These are phyloP conservation scores for Oceanodroma tethys DNA, from an alignment of 2,113 vertebrate genomes.

Conservation along the genomic window DNA sequence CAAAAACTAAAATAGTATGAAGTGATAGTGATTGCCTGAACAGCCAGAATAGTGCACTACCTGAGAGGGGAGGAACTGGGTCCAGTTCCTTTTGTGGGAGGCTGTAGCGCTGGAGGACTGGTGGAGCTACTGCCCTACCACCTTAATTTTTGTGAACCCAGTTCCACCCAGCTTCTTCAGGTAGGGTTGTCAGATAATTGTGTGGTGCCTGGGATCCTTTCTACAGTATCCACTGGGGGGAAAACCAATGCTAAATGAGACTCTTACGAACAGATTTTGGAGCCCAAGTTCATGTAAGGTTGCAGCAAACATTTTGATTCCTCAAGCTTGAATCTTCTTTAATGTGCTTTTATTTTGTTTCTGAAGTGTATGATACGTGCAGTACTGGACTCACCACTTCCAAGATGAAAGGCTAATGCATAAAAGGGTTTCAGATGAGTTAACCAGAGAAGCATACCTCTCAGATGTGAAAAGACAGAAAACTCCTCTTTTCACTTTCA, in stretches of 20 bases:
- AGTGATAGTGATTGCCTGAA: not conserved
- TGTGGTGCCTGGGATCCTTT: not conserved
- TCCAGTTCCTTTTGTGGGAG: not conserved
- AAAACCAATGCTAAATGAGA: not conserved
- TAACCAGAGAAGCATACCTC: not conserved
- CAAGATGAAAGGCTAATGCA: conserved; percentile 1
- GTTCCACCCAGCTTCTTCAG: not conserved
- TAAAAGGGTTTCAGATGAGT: not conserved
- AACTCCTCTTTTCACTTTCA: not conserved
- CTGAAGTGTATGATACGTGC: not conserved
- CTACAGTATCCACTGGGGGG: not conserved
- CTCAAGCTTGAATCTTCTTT: not conserved
- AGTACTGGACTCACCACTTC: not conserved
- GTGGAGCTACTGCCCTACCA: not conserved
- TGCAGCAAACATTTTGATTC: not conserved
- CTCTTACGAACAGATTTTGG: not conserved
- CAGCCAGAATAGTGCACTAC: not conserved
- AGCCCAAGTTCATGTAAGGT: not conserved
- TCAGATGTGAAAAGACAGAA: not conserved
- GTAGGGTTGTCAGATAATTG: not conserved
- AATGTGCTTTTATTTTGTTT: conserved; percentile 12
- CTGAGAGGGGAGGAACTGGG: not conserved
- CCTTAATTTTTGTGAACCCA: not conserved
- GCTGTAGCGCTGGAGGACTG: not conserved
- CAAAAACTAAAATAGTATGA: not conserved